Percentiles rank a stretch among this genome's conserved stretches.
Evolutionary conservation across 2,888 invertebrate genomes (phyloP).

Genomic region (Drosophila mayaguana): DNA sequence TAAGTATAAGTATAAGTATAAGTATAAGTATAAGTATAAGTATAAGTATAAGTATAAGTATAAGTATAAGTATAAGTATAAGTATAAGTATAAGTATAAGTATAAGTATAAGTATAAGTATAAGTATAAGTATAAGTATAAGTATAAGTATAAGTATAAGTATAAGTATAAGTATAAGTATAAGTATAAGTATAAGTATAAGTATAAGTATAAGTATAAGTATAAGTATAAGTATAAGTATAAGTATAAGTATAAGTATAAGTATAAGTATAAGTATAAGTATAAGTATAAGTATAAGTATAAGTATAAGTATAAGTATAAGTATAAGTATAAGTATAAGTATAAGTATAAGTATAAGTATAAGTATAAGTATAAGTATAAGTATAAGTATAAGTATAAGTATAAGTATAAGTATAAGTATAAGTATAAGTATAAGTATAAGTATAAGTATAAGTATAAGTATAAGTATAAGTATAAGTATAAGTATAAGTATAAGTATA

Average conservation of each 20-base stretch:
- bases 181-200: constrained; percentile 2
- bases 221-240: constrained; percentile 1
- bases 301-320: background rate
- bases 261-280: background rate
- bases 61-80: constrained; percentile 8
- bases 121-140: background rate
- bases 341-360: background rate
- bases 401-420: background rate
- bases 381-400: background rate
- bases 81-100: background rate
- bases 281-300: background rate
- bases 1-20: background rate
- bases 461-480: background rate
- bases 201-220: constrained; percentile 1
- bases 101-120: constrained; percentile 3
- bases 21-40: background rate
- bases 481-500: background rate
- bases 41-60: background rate
- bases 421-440: background rate
- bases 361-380: background rate
- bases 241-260: constrained; percentile 2
- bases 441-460: background rate
- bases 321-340: background rate
- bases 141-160: background rate
- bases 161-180: background rate